Evolutionary conservation across 2,797 vertebrate genomes (phyloP).

Genomic region (Pangasius larnaudii): DNA sequence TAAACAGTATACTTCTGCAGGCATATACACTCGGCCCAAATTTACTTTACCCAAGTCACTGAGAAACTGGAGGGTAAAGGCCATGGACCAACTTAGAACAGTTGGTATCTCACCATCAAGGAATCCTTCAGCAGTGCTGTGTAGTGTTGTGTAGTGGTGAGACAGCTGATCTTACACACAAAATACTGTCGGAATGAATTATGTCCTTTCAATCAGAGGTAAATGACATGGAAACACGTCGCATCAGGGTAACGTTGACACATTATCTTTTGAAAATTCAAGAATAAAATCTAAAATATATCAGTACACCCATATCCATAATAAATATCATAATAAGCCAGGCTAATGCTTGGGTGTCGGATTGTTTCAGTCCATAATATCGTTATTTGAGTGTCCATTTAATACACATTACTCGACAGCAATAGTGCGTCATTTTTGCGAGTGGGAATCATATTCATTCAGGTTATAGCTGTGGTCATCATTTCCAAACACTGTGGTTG

Average conservation of each 20-base stretch:
- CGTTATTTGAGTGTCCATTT: background rate
- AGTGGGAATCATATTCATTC: background rate
- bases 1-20: slow-evolving; percentile 83
- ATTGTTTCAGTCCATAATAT: background rate
- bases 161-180: slow-evolving; percentile 23
- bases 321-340: background rate
- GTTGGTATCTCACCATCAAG: slow-evolving; percentile 40
- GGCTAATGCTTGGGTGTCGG: background rate
- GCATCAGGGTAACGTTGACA: background rate
- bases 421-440: background rate
- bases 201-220: background rate
- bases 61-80: slow-evolving; percentile 77
- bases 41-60: slow-evolving; percentile 83
- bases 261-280: background rate
- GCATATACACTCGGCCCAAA: slow-evolving; percentile 80
- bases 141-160: slow-evolving; percentile 22
- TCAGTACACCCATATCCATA: background rate
- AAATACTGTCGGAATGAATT: background rate
- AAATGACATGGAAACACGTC: background rate
- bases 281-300: background rate
- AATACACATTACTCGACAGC: background rate
- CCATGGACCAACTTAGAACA: slow-evolving; percentile 58
- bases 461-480: slow-evolving; percentile 4
- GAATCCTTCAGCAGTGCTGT: slow-evolving; percentile 21
- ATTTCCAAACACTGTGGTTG: slow-evolving; percentile 33